Evolutionary conservation across 2,113 vertebrate genomes (phyloP).

Genomic region (Pluvialis apricaria): DNA sequence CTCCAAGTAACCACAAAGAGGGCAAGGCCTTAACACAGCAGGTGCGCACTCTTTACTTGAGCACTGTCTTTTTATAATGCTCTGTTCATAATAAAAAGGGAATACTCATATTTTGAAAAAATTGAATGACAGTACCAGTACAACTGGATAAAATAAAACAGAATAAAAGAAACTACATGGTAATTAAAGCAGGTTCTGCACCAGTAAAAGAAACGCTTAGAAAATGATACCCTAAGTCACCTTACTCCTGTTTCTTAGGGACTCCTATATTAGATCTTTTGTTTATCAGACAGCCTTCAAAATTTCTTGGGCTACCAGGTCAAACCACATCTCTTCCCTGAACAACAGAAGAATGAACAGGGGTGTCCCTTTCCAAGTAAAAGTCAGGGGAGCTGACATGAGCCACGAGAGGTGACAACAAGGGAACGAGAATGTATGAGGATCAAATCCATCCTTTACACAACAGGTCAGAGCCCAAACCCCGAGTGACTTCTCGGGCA

Average conservation of each 20-base stretch:
- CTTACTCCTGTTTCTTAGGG: not conserved
- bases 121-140: not conserved
- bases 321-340: not conserved
- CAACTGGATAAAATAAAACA: not conserved
- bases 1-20: not conserved
- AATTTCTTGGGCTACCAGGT: not conserved
- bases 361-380: not conserved
- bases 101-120: not conserved
- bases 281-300: not conserved
- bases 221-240: not conserved
- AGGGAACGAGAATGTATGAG: not conserved
- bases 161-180: not conserved
- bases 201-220: not conserved
- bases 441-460: not conserved
- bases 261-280: not conserved
- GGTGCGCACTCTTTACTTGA: not conserved
- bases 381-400: not conserved
- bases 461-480: accelerated
- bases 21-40: not conserved
- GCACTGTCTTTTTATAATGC: not conserved
- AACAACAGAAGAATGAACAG: not conserved
- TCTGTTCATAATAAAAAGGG: not conserved
- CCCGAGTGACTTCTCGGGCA: accelerated
- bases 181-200: not conserved
- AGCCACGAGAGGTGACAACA: not conserved